Evolutionary conservation across 1,140 invertebrate species (phyloP).

Genomic region (Papilio dardanus): DNA sequence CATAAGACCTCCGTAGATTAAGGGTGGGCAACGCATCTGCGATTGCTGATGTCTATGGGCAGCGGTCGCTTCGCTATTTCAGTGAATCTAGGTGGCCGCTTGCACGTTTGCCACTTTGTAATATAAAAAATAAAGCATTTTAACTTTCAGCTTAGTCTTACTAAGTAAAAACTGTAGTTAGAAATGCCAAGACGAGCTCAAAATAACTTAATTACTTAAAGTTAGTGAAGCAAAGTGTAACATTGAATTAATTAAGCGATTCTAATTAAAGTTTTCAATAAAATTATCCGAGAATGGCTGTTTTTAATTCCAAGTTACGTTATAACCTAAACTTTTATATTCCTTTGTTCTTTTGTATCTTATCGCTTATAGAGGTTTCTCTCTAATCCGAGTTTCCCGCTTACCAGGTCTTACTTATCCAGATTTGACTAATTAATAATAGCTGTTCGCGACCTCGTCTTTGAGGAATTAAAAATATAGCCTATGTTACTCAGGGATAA

Average conservation of each 20-base stretch:
- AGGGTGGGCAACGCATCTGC: no score
- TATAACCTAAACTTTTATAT: not conserved
- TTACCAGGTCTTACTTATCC: no score
- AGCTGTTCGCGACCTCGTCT: no score
- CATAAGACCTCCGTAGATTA: no score
- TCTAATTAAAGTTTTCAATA: slow-evolving; percentile 17
- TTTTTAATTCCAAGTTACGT: slow-evolving; percentile 5
- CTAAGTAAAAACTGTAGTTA: not conserved
- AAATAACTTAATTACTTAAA: slow-evolving; percentile 6
- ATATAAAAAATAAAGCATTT: not conserved
- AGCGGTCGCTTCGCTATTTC: no score
- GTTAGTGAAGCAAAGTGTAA: slow-evolving; percentile 17
- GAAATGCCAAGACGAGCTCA: not conserved
- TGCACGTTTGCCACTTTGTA: no score
- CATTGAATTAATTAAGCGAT: slow-evolving; percentile 22
- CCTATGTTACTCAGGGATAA: no score
- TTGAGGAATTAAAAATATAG: no score
- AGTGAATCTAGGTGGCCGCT: no score
- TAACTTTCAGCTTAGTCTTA: not conserved
- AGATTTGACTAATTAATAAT: not conserved
- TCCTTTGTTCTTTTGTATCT: not conserved
- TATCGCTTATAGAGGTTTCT: no score
- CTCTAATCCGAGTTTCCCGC: no score
- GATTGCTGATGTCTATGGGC: no score
- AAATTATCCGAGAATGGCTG: not conserved